Percentiles rank a stretch among this genome's conserved stretches.
phyloP scores from a whole-genome alignment of 2,797 vertebrate genomes.

The Sarcophilus harrisii region DNA sequence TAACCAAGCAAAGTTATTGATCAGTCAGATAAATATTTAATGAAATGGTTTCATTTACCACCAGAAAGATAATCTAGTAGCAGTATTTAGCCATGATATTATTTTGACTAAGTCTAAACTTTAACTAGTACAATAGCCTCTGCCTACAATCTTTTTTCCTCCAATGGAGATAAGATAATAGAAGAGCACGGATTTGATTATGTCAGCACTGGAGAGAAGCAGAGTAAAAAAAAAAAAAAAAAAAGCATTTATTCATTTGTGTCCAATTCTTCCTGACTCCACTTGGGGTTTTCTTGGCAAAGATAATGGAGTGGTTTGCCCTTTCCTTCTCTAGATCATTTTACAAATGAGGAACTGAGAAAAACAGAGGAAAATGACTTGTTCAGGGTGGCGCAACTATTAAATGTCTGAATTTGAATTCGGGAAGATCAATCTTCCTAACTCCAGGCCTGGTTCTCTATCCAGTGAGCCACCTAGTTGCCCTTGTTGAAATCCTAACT shows the following conservation, averaged over 20 bases:
- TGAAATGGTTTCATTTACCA: conserved; percentile 37
- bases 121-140: background rate
- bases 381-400: background rate
- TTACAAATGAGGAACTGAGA: background rate
- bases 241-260: background rate
- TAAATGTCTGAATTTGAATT: background rate
- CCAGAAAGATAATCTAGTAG: conserved; percentile 33
- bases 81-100: conserved; percentile 57
- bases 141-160: background rate
- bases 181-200: background rate
- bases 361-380: background rate
- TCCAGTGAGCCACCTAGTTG: background rate
- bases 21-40: conserved; percentile 19
- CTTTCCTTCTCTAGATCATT: background rate
- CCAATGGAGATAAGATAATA: background rate
- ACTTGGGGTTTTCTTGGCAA: background rate
- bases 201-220: background rate
- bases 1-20: conserved; percentile 63
- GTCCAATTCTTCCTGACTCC: background rate
- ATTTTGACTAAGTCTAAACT: conserved; percentile 54
- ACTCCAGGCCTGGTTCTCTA: no score
- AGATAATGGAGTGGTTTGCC: background rate
- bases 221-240: background rate
- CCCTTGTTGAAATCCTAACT: background rate
- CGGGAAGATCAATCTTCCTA: background rate